These are phyloP conservation scores for Dufourea novaeangliae DNA, from an alignment of 1,140 invertebrate species.

Conservation along the genomic window DNA sequence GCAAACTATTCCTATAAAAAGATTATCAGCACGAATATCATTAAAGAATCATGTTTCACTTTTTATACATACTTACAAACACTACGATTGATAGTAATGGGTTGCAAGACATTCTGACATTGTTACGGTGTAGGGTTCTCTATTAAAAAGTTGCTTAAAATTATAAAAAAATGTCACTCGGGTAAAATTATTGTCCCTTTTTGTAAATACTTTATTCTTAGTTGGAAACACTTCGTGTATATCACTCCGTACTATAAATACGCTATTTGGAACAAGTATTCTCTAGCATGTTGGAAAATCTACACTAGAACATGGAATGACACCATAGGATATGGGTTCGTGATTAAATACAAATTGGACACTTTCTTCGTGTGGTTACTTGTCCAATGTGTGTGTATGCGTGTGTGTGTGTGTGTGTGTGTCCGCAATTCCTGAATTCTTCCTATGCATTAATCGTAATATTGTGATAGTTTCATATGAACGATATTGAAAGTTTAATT, in stretches of 20 bases:
- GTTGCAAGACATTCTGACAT: no score
- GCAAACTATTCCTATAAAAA: background rate
- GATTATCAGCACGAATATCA: background rate
- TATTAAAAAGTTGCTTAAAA: no score
- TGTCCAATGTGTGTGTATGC: background rate
- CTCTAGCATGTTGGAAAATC: conserved; percentile 4
- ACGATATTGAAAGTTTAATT: background rate
- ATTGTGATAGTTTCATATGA: background rate
- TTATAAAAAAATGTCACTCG: background rate
- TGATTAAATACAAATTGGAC: background rate
- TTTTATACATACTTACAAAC: no score
- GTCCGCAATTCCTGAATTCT: background rate
- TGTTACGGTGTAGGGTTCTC: no score
- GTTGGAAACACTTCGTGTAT: background rate
- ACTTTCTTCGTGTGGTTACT: background rate
- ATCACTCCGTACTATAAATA: background rate
- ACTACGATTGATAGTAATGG: no score
- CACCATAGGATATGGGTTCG: background rate
- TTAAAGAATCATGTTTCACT: conserved; percentile 9
- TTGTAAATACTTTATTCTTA: conserved; percentile 2
- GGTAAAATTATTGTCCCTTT: background rate
- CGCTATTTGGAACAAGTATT: conserved; percentile 4
- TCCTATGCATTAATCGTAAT: background rate
- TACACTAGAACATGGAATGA: conserved; percentile 2
- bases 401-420: background rate